Base-by-base conservation (phyloP, 2,113 vertebrate genomes). In the Silurus glanis region DNA sequence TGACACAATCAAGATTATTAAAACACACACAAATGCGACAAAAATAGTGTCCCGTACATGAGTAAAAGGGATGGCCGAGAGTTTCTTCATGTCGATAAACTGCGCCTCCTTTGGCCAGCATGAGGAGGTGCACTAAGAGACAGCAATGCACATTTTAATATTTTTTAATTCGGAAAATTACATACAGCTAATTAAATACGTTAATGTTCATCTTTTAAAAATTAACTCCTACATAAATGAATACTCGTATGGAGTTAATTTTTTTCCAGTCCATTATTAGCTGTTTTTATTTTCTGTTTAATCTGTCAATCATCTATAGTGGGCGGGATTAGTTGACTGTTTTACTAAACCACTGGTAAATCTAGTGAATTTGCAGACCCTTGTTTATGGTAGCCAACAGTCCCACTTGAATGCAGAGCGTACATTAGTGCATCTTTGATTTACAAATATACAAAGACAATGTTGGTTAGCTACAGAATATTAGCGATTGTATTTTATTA, bases 51-150 rank as follows among this genome's bases (percentile, higher is more conserved):
- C 23, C 71, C 12, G n/a, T 45, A 76, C 58, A 74, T 21, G 72
- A 67, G 37, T 8, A 59, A 61, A 49, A 37, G 37, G 21, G 17
- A 82, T 76, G 47, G 1, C 12, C 7, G 55, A 9, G 2, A 83
- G 23, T 23, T 37, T 82, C 6, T 51, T 45, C 51, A 23, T 21
- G 25, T n/a, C 72, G 10, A 37, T 85, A 58, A 28, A 61, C 37
- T 86, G 62, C 19, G 82, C 88, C 91, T 89, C 91, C 91, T 93
- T 87, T 90, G 91, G 88, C 92, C 92, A 89, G 91, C 91, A 93
- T 91, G 91, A 87, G 81, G 88, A 90, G 89, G 78, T 69, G 45
- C n/a, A 76, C 10, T 51, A 66, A n/a, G 69, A 80, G 56, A 83
- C 49, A 72, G 53, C 75, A 75, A 55, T 21, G n/a, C 23, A 80